A percentile compares a stretch with the other conserved stretches of the same genome.
phyloP scores from a whole-genome alignment of 1,140 invertebrate species.

The Bombus affinis region DNA sequence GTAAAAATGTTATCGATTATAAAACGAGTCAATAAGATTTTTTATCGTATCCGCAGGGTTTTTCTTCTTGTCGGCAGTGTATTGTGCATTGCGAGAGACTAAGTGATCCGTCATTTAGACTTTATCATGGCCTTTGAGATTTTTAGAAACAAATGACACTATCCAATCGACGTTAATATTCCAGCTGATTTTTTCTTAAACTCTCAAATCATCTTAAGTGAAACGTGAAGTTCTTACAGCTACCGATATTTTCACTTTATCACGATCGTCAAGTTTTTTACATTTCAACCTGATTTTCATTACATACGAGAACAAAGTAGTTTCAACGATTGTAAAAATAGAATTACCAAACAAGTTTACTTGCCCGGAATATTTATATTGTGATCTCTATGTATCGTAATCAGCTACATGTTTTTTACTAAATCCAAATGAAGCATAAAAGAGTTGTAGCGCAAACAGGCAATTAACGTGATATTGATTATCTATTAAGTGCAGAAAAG shows the following conservation, averaged over 20 bases:
- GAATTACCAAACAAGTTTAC: too few relatives aligned
- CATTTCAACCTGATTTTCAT: neutral
- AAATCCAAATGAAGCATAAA: too few relatives aligned
- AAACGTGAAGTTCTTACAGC: too few relatives aligned
- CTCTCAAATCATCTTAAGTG: neutral
- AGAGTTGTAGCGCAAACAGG: neutral
- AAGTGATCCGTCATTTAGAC: neutral
- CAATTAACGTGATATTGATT: neutral
- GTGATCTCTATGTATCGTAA: too few relatives aligned
- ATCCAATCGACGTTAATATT: too few relatives aligned
- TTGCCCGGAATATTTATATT: too few relatives aligned
- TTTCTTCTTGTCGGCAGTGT: neutral
- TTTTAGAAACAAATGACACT: neutral
- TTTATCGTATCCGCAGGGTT: neutral
- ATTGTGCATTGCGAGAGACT: neutral
- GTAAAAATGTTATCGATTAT: constrained; percentile 41
- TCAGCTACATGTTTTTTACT: too few relatives aligned
- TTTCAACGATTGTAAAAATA: too few relatives aligned
- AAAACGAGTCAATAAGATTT: constrained; percentile 46
- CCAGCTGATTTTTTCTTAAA: neutral
- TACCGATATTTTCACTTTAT: neutral
- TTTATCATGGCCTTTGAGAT: neutral
- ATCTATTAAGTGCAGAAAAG: neutral
- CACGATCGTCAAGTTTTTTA: neutral
- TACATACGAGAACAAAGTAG: too few relatives aligned